These are phyloP conservation scores for Laspeyria flexula DNA, from an alignment of 2,888 invertebrate species.

Conservation along the genomic window DNA sequence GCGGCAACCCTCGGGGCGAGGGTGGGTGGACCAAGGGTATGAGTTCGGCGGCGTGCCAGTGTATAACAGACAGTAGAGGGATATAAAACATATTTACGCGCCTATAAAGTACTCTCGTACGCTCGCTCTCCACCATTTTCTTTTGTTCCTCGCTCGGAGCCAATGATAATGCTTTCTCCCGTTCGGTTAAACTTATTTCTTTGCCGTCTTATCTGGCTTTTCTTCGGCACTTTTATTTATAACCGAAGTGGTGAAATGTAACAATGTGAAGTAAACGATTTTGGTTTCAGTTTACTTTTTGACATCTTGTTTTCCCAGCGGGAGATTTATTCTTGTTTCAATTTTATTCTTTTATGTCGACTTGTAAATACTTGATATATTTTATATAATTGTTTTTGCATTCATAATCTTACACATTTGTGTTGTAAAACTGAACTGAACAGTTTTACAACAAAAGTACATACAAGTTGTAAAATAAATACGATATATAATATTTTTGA, in stretches of 20 bases:
- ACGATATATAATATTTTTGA: too few species aligned
- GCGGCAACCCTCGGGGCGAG: conserved; percentile 76
- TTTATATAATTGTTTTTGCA: too few species aligned
- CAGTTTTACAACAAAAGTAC: too few species aligned
- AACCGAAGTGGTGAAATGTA: conserved; percentile 77
- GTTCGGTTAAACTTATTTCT: conserved; percentile 85
- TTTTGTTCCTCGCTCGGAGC: conserved; percentile 84
- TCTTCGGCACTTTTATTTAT: conserved; percentile 82
- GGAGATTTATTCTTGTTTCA: conserved; percentile 46
- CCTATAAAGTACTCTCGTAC: conserved; percentile 86
- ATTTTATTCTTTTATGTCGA: conserved; percentile 7
- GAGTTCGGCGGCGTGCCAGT: conserved; percentile 79
- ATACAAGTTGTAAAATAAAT: too few species aligned
- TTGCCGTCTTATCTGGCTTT: conserved; percentile 82
- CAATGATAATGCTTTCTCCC: conserved; percentile 85
- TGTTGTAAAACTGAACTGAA: too few species aligned
- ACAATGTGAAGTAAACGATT: conserved; percentile 74
- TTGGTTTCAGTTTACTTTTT: conserved; percentile 66
- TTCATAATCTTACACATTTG: too few species aligned
- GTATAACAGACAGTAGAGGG: conserved; percentile 86
- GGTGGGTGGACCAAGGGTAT: conserved; percentile 59
- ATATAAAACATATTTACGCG: conserved; percentile 87
- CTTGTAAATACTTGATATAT: neutral
- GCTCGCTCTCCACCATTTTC: conserved; percentile 84
- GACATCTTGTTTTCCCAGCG: conserved; percentile 61